phyloP scores from a whole-genome alignment of 2,113 vertebrate species.

The Plestiodon gilberti region DNA sequence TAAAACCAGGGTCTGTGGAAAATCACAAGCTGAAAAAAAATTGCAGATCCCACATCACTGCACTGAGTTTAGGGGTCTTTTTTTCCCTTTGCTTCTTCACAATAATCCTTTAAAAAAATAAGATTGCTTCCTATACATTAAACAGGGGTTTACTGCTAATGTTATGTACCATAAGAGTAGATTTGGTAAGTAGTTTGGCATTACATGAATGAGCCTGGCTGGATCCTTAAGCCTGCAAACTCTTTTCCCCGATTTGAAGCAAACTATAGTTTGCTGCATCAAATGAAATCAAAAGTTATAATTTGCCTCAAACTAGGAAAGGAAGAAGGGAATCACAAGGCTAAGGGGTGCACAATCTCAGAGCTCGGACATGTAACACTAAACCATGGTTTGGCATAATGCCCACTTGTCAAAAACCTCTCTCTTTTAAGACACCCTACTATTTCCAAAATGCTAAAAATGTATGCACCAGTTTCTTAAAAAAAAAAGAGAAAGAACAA shows the following conservation, averaged over 20 bases:
- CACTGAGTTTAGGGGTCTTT: neutral
- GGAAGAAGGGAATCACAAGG: neutral
- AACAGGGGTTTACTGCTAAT: neutral
- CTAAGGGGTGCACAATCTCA: neutral
- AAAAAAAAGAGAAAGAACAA: neutral
- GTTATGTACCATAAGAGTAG: neutral
- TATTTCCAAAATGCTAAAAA: neutral
- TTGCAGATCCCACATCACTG: constrained; percentile 18
- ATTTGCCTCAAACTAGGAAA: neutral
- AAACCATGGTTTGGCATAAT: neutral
- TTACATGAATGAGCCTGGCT: neutral
- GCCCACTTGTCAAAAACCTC: no score
- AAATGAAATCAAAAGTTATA: no score
- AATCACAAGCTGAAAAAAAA: constrained; percentile 42
- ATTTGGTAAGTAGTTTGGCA: neutral
- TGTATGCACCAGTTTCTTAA: neutral
- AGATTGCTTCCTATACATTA: neutral
- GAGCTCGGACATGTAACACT: neutral
- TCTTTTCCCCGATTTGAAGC: neutral
- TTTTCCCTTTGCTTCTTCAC: neutral
- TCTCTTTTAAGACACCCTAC: neutral
- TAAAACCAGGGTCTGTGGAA: constrained; percentile 43
- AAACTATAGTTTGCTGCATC: neutral
- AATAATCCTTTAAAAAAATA: neutral
- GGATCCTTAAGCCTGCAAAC: neutral